A percentile compares a stretch with the other conserved stretches of the same genome.
Evolutionary conservation across 2,888 invertebrate species (phyloP).

Genomic region (Spisula solida): DNA sequence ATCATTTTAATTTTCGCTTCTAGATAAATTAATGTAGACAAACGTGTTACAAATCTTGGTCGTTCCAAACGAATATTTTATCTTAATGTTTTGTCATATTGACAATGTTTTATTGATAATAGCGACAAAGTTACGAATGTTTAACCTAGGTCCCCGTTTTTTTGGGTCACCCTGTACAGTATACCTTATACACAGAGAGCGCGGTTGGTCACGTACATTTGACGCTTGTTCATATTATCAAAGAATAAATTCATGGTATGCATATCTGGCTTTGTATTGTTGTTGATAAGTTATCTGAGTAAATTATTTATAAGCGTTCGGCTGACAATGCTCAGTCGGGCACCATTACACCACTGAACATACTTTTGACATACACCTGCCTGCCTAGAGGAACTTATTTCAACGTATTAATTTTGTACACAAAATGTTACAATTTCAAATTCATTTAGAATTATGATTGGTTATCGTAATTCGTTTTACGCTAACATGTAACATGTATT

Average conservation of each 20-base stretch:
- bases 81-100: neutral
- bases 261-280: conserved; percentile 16
- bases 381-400: no score
- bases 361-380: no score
- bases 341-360: neutral
- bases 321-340: neutral
- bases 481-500: no score
- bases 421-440: no score
- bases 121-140: no score
- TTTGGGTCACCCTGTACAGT: no score
- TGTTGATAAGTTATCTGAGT: conserved; percentile 9
- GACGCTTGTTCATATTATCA: neutral
- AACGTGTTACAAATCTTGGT: neutral
- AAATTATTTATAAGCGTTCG: neutral
- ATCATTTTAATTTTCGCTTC: neutral
- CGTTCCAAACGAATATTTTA: neutral
- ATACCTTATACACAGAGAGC: conserved; percentile 1
- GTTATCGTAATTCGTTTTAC: no score
- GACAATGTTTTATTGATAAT: no score
- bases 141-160: no score
- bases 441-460: no score
- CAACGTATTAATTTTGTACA: no score
- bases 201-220: neutral
- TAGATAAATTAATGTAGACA: neutral
- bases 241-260: neutral